phyloP scores from a whole-genome alignment of 2,888 invertebrate species.

The Drosophila seclusa region DNA sequence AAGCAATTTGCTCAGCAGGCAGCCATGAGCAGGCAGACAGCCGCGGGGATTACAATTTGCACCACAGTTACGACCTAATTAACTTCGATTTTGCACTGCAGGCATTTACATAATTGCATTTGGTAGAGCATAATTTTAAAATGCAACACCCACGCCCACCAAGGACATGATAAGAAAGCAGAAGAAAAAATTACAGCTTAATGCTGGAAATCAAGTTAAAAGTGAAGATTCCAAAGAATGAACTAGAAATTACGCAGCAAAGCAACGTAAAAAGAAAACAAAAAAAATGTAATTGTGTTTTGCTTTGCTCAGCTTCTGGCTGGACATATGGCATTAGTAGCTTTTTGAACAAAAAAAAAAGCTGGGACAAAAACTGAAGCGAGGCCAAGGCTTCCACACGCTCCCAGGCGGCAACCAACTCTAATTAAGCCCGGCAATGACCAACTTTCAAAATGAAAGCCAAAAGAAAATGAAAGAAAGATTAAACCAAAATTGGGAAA shows the following conservation, averaged over 20 bases:
- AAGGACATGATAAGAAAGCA: constrained; percentile 29
- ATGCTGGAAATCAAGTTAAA: constrained; percentile 60
- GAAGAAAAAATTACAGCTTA: constrained; percentile 27
- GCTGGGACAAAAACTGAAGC: constrained; percentile 17
- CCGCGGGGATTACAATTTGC: constrained; percentile 57
- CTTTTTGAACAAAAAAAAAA: constrained; percentile 17
- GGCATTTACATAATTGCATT: constrained; percentile 79
- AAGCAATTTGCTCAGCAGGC: constrained; percentile 40
- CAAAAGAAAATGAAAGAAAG: constrained; percentile 13
- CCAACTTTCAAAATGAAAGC: constrained; percentile 45
- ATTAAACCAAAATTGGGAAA: constrained; percentile 9
- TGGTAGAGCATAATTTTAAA: constrained; percentile 63
- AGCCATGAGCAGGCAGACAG: constrained; percentile 4
- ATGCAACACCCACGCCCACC: constrained; percentile 42
- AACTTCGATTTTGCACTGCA: constrained; percentile 72
- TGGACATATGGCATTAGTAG: constrained; percentile 65
- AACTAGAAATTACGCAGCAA: constrained; percentile 53
- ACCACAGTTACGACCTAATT: constrained; percentile 74
- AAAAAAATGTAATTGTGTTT: constrained; percentile 63
- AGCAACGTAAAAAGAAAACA: constrained; percentile 36
- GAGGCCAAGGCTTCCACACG: constrained; percentile 17
- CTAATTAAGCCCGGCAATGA: constrained; percentile 70
- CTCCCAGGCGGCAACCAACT: constrained; percentile 42
- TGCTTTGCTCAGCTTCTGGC: constrained; percentile 28
- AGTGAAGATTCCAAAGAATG: constrained; percentile 59